Evolutionary conservation across 2,888 invertebrate species (phyloP), one percentile per base, ranked within the genome.

Genomic region (Crematogaster levior): DNA sequence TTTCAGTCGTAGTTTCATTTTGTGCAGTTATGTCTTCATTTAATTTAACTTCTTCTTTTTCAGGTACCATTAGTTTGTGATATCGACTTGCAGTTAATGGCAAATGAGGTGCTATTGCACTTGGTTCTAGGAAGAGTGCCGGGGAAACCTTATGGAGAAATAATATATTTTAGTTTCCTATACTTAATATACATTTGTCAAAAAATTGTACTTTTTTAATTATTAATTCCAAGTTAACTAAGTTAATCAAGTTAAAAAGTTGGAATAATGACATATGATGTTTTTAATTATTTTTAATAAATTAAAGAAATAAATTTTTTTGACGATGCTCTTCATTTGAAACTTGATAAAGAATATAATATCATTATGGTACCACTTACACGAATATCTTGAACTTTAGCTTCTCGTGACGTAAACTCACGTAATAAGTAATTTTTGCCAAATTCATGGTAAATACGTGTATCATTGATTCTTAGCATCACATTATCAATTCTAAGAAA

Each of bases 401-500:
- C 96, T 95, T 98, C 98, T 90, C 97, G 96, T 61, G 96, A 96
- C 21, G 98, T 97, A 90, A 96, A 98, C 94, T 99, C 99, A 91
- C 98, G 96, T 21, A 99, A 93, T 46, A 99, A 95, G 94, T 97
- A 98, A 91, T 97, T 95, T 24, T 97, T 96, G 70, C 96, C 96
- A 84, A 97, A 96, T 95, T 97, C 97, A 91, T 97, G 97, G 92
- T 97, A 98, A 93, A 97, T 96, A 88, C 99, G 96, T 0, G 99
- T 99, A 93, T 99, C 99, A 91, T 98, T 97, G 56, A 98, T 96
- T 87, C 97, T 96, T 1, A 99, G 96, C 94, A 99, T 95, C 0
- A 99, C 99, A 93, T 97, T 97, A 93, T 99, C 99, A 1, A 99
- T 98, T 91, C 99, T 96, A 85, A 99, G 95, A 94, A 99, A 99